These are phyloP conservation scores for Acronicta alni DNA, from an alignment of 2,888 invertebrate species.

Conservation along the genomic window DNA sequence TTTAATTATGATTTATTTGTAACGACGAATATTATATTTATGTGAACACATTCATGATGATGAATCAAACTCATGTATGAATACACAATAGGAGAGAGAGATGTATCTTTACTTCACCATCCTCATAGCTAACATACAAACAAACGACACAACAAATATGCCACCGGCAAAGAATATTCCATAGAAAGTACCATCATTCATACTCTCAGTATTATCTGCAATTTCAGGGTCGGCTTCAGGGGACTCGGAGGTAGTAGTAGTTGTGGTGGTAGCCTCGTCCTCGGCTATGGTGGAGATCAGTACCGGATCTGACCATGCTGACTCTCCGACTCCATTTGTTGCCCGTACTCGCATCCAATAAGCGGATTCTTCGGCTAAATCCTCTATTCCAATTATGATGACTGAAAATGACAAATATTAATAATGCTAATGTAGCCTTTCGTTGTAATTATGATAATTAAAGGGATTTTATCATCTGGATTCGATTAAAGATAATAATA, in stretches of 20 bases:
- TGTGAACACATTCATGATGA: not conserved
- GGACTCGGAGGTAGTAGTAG: constrained; percentile 22
- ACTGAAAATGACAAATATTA: constrained; percentile 59
- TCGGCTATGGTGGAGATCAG: constrained; percentile 51
- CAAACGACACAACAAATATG: constrained; percentile 68
- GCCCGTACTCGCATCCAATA: constrained; percentile 74
- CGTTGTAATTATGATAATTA: no score
- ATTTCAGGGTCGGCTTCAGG: constrained; percentile 33
- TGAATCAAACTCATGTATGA: not conserved
- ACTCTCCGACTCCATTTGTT: constrained; percentile 69
- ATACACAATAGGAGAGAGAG: no score
- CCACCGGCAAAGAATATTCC: constrained; percentile 77
- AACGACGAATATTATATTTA: constrained; percentile 3
- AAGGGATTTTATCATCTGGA: no score
- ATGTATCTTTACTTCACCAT: constrained; percentile 60
- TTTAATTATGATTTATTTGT: constrained; percentile 29
- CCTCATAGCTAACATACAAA: constrained; percentile 72
- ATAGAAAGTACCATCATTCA: constrained; percentile 65
- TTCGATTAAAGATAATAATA: no score
- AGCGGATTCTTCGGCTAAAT: constrained; percentile 67
- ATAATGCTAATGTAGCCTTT: no score
- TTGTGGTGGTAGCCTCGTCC: constrained; percentile 12
- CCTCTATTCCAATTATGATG: constrained; percentile 49
- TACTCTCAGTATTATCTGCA: constrained; percentile 26
- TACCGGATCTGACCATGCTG: constrained; percentile 70